A percentile compares a stretch with the other conserved stretches of the same genome.
These are phyloP conservation scores for Anoplius nigerrimus DNA, from an alignment of 2,888 invertebrate genomes.

Conservation along the genomic window DNA sequence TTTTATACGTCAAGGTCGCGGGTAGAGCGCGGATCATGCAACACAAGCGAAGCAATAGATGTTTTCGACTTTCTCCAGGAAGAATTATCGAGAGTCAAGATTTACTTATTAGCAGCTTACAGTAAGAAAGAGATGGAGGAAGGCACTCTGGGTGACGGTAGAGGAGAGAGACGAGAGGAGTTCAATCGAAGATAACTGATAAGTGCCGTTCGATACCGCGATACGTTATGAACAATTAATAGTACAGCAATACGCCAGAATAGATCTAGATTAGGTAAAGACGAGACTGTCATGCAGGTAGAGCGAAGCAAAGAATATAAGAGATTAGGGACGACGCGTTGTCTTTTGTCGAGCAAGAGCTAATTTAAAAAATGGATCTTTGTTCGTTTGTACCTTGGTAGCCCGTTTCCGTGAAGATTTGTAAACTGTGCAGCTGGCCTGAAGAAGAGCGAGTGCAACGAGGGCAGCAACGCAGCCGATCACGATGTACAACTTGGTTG, in stretches of 20 bases:
- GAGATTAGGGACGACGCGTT: not conserved
- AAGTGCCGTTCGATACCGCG: too few species aligned
- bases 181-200: too few species aligned
- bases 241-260: too few species aligned
- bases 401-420: constrained; percentile 79
- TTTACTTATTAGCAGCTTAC: not conserved
- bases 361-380: not conserved
- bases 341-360: not conserved
- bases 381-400: constrained; percentile 78
- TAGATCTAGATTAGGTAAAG: too few species aligned
- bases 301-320: too few species aligned
- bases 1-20: constrained; percentile 59
- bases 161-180: too few species aligned
- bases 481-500: constrained; percentile 88
- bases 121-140: not conserved
- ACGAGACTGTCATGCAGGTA: too few species aligned
- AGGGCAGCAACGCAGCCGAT: constrained; percentile 88
- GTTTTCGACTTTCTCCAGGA: constrained; percentile 33
- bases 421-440: constrained; percentile 90
- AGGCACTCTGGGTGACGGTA: too few species aligned
- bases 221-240: too few species aligned
- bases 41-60: constrained; percentile 73
- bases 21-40: constrained; percentile 70
- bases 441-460: constrained; percentile 86
- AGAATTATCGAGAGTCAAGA: too few species aligned